phyloP scores from a whole-genome alignment of 2,113 vertebrate species.

The Zingel zingel region DNA sequence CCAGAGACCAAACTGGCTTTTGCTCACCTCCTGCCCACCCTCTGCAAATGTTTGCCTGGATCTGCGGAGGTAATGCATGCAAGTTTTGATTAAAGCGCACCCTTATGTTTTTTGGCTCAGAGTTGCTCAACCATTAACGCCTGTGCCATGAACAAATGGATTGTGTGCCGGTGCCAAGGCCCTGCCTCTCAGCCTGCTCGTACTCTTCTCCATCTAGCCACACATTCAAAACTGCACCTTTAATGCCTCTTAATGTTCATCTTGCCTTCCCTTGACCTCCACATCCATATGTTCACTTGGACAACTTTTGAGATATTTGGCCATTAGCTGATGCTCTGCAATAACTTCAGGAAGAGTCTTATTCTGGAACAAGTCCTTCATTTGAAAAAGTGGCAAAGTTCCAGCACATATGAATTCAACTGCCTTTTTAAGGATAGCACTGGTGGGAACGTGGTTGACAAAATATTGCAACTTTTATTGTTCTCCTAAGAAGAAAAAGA shows the following conservation, averaged over 20 bases:
- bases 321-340: constrained; percentile 1
- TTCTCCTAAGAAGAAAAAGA: not conserved
- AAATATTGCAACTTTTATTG: not conserved
- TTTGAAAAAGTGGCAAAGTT: constrained; percentile 9
- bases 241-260: constrained; percentile 48
- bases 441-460: not conserved
- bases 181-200: constrained; percentile 59
- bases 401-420: not conserved
- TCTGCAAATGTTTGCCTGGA: constrained; percentile 56
- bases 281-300: constrained; percentile 45
- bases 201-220: constrained; percentile 35
- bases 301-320: constrained; percentile 50
- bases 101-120: constrained; percentile 74
- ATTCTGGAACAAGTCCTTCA: not conserved
- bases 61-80: constrained; percentile 70
- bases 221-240: constrained; percentile 51
- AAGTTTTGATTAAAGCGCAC: constrained; percentile 79
- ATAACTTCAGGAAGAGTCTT: not conserved
- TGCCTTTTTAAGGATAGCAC: not conserved
- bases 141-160: constrained; percentile 76
- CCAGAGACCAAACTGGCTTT: constrained; percentile 21
- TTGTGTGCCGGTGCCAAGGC: constrained; percentile 58
- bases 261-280: constrained; percentile 44
- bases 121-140: constrained; percentile 68
- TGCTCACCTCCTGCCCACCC: constrained; percentile 47